Evolutionary conservation across 2,113 vertebrate genomes (phyloP).

Genomic region (Syngnathus floridae): DNA sequence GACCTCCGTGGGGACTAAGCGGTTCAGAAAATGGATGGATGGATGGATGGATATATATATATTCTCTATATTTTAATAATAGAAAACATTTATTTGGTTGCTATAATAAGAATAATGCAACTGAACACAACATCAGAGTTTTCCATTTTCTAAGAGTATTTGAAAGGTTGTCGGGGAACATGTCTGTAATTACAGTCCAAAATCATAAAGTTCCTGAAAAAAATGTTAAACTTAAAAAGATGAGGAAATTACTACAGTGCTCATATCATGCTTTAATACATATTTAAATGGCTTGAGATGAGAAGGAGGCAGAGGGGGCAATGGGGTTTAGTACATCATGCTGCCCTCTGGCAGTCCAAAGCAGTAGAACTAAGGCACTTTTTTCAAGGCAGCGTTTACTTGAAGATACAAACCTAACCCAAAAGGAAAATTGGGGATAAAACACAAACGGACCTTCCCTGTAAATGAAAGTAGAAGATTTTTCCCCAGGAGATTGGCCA

Average conservation of each 20-base stretch:
- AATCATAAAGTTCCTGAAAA: background rate
- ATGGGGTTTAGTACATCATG: background rate
- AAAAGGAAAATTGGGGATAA: background rate
- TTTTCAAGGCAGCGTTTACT: background rate
- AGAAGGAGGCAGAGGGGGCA: background rate
- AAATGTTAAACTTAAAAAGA: background rate
- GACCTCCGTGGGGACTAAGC: too few species aligned
- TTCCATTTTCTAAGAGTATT: background rate
- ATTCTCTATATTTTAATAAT: too few species aligned
- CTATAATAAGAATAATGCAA: too few species aligned
- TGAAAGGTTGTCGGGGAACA: background rate
- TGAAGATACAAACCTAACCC: background rate
- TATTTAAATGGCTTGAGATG: background rate
- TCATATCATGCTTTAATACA: background rate
- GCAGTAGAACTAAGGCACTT: background rate
- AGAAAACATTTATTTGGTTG: too few species aligned
- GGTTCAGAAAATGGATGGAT: too few species aligned
- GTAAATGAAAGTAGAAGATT: background rate
- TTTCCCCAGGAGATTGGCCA: background rate
- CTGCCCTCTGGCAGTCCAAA: constrained; percentile 1
- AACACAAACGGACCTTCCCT: background rate
- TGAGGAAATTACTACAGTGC: background rate
- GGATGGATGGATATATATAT: too few species aligned
- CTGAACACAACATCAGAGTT: background rate
- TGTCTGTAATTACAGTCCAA: background rate